Evolutionary conservation across 2,888 invertebrate species (phyloP), one percentile per base, ranked within the genome.

Genomic region (Philonicus albiceps): DNA sequence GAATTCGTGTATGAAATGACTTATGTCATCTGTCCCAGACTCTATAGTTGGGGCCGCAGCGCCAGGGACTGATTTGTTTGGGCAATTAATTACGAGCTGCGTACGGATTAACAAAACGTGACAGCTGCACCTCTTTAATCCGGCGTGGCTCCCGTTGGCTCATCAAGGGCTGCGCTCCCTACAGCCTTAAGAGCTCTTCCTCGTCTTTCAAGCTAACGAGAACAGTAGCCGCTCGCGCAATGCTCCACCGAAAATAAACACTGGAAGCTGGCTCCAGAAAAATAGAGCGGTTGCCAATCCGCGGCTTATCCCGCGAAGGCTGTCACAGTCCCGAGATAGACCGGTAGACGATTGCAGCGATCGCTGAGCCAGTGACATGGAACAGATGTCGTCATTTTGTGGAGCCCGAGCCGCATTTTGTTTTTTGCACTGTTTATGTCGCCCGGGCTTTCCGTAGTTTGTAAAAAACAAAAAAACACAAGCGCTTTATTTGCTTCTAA

Each of bases 371-470:
- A 34, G 27, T 83, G 83, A 83, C 72, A 83, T 83, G 83, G 83
- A 83, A 83, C 83, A 83, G 83, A 83, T 83, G 55, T 83, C 83
- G 83, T 83, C 83, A 83, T 64, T n/a, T 72, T 72, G 11, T 22
- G 37, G n/a, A 37, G 76, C 13, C 49, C 30, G 6, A n/a, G 49
- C n/a, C 49, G 49, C 30, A 7, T 81, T 49, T 49, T 49, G 34
- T 37, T n/a, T n/a, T n/a, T n/a, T 37, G 31, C 34, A 19, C 64
- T 83, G 19, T 64, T 55, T 55, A 13, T 80, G 53, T n/a, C 49
- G 27, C 16, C 43, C 43, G 53, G 40, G 30, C 83, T 83, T 83
- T 83, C 72, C 72, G 49, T 83, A 83, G 83, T 83, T 43, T 13
- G 34, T 64, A 64, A 22, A 53, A 53, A 64, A 53, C n/a, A n/a